These are phyloP conservation scores for Gambusia affinis DNA, from an alignment of 2,113 vertebrate species.

Conservation along the genomic window DNA sequence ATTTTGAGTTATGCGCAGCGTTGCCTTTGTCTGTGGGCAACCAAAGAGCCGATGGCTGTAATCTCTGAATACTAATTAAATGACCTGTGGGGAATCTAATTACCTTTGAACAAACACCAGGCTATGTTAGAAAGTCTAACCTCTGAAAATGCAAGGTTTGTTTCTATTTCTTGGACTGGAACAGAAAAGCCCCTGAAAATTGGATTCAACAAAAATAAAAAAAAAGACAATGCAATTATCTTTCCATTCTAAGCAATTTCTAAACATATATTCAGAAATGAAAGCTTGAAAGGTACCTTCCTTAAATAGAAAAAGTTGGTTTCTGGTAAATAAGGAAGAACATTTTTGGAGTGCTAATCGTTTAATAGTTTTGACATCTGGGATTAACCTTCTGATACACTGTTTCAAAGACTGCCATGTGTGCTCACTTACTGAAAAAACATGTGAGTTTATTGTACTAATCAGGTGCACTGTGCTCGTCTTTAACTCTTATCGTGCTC, in stretches of 20 bases:
- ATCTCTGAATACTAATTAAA: constrained; percentile 27
- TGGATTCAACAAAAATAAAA: background rate
- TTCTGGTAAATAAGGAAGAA: background rate
- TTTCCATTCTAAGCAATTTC: background rate
- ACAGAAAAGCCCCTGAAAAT: constrained; percentile 3
- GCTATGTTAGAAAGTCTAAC: constrained; percentile 1
- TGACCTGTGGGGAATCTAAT: constrained; percentile 23
- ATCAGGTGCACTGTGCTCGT: too few relatives aligned
- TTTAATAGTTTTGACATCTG: too few relatives aligned
- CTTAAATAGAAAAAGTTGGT: background rate
- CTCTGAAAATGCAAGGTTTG: constrained; percentile 2
- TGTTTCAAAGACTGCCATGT: too few relatives aligned
- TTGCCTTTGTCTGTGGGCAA: background rate
- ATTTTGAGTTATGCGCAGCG: background rate
- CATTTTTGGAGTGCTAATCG: too few relatives aligned
- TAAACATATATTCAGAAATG: background rate
- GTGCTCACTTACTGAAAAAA: too few relatives aligned
- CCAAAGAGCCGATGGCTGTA: background rate
- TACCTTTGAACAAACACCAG: constrained; percentile 21
- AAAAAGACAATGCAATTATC: background rate
- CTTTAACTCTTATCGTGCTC: too few relatives aligned
- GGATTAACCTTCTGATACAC: too few relatives aligned
- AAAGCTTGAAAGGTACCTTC: too few relatives aligned
- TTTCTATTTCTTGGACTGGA: background rate
- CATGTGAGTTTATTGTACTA: too few relatives aligned